Conservation (phyloP, 1,140 invertebrate genomes). For the Heliothis subflexa region DNA sequence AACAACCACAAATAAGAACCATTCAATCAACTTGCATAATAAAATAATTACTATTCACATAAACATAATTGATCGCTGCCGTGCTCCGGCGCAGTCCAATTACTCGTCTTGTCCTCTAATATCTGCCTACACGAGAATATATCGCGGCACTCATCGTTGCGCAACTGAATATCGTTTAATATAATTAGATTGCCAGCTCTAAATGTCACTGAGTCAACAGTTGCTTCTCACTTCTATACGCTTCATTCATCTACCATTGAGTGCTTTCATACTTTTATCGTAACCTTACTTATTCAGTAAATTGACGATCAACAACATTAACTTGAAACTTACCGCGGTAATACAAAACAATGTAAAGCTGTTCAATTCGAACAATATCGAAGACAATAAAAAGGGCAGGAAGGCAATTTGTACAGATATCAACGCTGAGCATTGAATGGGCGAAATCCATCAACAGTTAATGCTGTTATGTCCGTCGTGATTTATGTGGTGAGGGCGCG, state of each 20-base stretch:
- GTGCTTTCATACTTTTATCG: slow-evolving; percentile 1
- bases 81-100: slow-evolving; percentile 46
- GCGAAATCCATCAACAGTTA: slow-evolving; percentile 71
- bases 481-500: slow-evolving; percentile 71
- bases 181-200: slow-evolving; percentile 57
- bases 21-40: slow-evolving; percentile 46
- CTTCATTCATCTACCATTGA: slow-evolving; percentile 16
- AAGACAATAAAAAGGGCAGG: slow-evolving; percentile 26
- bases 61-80: slow-evolving; percentile 48
- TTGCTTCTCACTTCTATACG: slow-evolving; percentile 48
- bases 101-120: slow-evolving; percentile 53
- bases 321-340: background rate
- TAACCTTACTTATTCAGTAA: background rate
- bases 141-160: slow-evolving; percentile 50
- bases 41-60: slow-evolving; percentile 51
- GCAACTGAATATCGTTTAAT: slow-evolving; percentile 54
- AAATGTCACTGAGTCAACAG: slow-evolving; percentile 62
- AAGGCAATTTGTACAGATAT: slow-evolving; percentile 50
- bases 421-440: slow-evolving; percentile 57
- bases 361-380: slow-evolving; percentile 22
- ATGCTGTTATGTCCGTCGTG: slow-evolving; percentile 68
- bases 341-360: slow-evolving; percentile 4
- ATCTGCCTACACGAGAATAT: slow-evolving; percentile 53
- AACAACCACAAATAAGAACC: slow-evolving; percentile 28
- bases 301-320: background rate